Conservation (phyloP, 2,888 invertebrate species). For the Agrilus biguttatus region DNA sequence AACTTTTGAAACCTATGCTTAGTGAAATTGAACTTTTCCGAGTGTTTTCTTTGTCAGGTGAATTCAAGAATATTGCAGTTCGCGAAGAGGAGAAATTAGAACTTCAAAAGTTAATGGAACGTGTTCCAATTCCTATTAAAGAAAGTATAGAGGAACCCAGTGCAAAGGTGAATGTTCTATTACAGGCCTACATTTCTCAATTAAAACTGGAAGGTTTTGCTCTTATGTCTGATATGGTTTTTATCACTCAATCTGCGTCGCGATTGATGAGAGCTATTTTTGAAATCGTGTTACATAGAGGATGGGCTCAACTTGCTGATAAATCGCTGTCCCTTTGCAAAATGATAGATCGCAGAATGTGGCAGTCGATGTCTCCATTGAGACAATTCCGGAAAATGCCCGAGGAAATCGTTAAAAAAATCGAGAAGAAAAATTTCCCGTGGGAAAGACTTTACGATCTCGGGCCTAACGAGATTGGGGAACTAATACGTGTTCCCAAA, state of each 20-base stretch:
- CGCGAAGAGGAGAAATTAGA: constrained; percentile 95
- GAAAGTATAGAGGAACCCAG: constrained; percentile 96
- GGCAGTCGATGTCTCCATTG: constrained; percentile 98
- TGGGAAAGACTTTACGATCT: constrained; percentile 92
- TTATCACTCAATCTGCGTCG: constrained; percentile 93
- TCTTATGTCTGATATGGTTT: constrained; percentile 98
- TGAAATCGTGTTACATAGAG: constrained; percentile 81
- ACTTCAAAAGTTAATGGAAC: constrained; percentile 80
- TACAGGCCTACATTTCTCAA: constrained; percentile 97
- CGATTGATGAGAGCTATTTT: constrained; percentile 91
- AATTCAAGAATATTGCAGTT: constrained; percentile 87
- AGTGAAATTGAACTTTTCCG: constrained; percentile 95
- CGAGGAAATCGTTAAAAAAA: constrained; percentile 89
- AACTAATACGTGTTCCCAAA: constrained; percentile 80
- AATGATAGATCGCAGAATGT: constrained; percentile 98
- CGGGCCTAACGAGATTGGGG: constrained; percentile 94
- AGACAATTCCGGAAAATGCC: constrained; percentile 96
- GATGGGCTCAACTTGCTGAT: constrained; percentile 97
- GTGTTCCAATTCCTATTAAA: constrained; percentile 98
- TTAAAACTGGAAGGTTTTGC: constrained; percentile 97
- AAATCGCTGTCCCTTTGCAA: constrained; percentile 92
- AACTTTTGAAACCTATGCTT: constrained; percentile 86
- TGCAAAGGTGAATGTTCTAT: constrained; percentile 89
- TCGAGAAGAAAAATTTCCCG: constrained; percentile 94
- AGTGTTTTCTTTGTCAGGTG: constrained; percentile 96